Evolutionary conservation across 2,113 vertebrate species (phyloP).

Genomic region (Myxocyprinus asiaticus): DNA sequence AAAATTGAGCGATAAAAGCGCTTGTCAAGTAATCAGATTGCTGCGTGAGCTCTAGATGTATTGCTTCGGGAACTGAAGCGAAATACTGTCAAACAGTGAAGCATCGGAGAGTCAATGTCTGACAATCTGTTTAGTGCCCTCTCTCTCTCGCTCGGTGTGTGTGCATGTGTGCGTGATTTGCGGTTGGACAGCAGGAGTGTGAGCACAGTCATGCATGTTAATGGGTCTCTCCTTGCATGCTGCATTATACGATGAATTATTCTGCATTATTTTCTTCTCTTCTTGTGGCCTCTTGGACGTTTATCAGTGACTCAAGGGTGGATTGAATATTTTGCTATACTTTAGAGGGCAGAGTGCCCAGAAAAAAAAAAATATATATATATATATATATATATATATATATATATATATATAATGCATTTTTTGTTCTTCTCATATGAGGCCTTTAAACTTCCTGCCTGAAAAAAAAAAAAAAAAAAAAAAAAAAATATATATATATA

Average conservation of each 20-base stretch:
- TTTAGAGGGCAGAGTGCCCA: slow-evolving; percentile 77
- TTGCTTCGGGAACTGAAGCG: slow-evolving; percentile 34
- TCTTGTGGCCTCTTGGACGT: slow-evolving; percentile 62
- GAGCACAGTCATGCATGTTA: slow-evolving; percentile 54
- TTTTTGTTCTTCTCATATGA: neutral
- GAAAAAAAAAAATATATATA: too few relatives aligned
- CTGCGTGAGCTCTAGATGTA: slow-evolving; percentile 31
- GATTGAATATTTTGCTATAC: slow-evolving; percentile 82
- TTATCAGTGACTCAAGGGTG: slow-evolving; percentile 77
- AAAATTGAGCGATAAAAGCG: slow-evolving; percentile 37
- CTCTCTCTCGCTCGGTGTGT: neutral
- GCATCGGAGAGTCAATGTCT: slow-evolving; percentile 32
- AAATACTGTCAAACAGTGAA: slow-evolving; percentile 32
- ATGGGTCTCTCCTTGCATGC: slow-evolving; percentile 53
- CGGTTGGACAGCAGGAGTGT: slow-evolving; percentile 31
- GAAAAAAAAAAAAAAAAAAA: too few relatives aligned
- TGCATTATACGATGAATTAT: slow-evolving; percentile 8
- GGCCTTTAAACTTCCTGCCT: neutral
- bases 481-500: too few relatives aligned
- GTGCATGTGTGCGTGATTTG: slow-evolving; percentile 37
- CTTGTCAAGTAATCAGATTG: slow-evolving; percentile 40
- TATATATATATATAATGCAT: slow-evolving; percentile 60
- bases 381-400: too few relatives aligned
- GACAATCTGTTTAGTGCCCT: slow-evolving; percentile 37
- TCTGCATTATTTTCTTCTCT: neutral